phyloP scores from a whole-genome alignment of 2,797 vertebrate genomes.

The Bradypus variegatus region DNA sequence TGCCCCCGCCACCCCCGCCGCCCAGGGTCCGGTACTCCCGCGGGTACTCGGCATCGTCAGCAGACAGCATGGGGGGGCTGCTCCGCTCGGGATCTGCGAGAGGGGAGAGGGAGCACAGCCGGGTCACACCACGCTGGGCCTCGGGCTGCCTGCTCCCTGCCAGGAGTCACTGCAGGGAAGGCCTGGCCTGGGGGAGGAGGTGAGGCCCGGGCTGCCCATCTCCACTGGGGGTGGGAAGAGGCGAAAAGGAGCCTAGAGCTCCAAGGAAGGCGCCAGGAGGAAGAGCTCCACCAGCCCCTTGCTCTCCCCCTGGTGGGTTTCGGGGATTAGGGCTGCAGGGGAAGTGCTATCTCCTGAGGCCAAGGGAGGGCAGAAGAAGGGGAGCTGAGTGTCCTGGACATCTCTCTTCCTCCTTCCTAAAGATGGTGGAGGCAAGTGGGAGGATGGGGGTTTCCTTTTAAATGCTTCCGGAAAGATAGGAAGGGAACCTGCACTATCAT shows the following conservation, averaged over 20 bases:
- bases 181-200: not conserved
- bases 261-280: not conserved
- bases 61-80: slow-evolving; percentile 96
- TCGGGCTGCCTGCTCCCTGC: not conserved
- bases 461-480: not conserved
- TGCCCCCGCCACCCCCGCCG: slow-evolving; percentile 85
- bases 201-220: not conserved
- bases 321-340: not conserved
- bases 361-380: too few species aligned
- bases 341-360: not conserved
- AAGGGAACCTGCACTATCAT: not conserved
- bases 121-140: slow-evolving; percentile 12
- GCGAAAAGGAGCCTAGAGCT: not conserved
- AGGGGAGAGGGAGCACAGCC: slow-evolving; percentile 30
- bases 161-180: not conserved
- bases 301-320: not conserved
- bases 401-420: not conserved
- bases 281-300: not conserved
- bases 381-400: not conserved
- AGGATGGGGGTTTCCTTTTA: not conserved
- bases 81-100: slow-evolving; percentile 89
- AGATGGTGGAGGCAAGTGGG: not conserved
- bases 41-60: slow-evolving; percentile 95
- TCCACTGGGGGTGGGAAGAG: not conserved
- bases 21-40: slow-evolving; percentile 94